Conservation (phyloP, 2,113 vertebrate species). For the Ascaphus truei region DNA sequence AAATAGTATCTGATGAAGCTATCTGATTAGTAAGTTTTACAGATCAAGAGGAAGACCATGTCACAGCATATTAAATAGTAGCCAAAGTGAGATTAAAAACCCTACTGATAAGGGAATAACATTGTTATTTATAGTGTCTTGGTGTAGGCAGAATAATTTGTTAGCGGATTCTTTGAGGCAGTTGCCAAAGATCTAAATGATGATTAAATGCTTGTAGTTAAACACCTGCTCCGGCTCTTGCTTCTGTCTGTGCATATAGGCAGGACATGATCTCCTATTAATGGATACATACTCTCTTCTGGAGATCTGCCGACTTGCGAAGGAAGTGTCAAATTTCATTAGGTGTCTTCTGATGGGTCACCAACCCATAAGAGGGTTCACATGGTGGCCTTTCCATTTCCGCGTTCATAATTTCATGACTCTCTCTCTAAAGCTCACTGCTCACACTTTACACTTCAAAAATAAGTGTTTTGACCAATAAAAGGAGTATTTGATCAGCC, state of each 20-base stretch:
- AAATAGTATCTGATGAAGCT: no score
- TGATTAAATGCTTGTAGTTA: constrained; percentile 24
- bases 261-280: not conserved
- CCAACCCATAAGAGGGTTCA: not conserved
- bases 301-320: not conserved
- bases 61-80: not conserved
- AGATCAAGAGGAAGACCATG: not conserved
- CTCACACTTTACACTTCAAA: not conserved
- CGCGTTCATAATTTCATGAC: not conserved
- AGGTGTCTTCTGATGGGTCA: not conserved
- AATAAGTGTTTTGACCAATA: constrained; percentile 14
- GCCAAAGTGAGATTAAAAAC: not conserved
- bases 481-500: constrained; percentile 11
- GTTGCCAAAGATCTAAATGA: constrained; percentile 19
- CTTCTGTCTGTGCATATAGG: not conserved
- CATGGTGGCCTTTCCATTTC: not conserved
- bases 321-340: constrained; percentile 31
- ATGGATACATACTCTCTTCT: constrained; percentile 10
- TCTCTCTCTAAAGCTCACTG: no score
- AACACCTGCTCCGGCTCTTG: constrained; percentile 30
- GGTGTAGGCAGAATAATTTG: not conserved
- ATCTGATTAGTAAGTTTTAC: no score
- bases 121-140: not conserved
- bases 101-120: not conserved
- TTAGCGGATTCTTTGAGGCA: constrained; percentile 11